phyloP scores from a whole-genome alignment of 2,888 invertebrate genomes.

The Clostera curtula region DNA sequence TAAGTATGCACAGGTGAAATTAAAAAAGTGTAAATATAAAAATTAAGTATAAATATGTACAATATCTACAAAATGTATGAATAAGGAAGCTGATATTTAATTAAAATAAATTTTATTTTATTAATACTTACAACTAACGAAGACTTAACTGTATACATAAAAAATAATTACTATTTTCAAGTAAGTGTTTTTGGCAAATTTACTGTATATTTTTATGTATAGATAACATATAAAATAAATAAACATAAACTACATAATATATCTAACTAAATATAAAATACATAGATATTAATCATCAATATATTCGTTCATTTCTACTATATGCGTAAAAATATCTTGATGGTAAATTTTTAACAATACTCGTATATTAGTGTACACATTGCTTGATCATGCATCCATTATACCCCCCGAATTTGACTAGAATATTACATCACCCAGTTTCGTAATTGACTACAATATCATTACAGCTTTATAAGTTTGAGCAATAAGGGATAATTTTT shows the following conservation, averaged over 20 bases:
- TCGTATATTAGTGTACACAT: no score
- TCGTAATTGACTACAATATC: no score
- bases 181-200: constrained; percentile 12
- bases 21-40: not conserved
- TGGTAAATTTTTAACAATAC: no score
- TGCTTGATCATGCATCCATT: no score
- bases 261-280: constrained; percentile 2
- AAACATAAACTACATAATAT: constrained; percentile 8
- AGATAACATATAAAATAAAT: constrained; percentile 10
- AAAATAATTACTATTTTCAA: constrained; percentile 13
- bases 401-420: no score
- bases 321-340: no score
- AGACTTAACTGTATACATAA: constrained; percentile 26
- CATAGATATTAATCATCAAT: no score
- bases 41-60: constrained; percentile 4
- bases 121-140: constrained; percentile 21
- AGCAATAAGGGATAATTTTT: no score
- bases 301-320: no score
- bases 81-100: constrained; percentile 1
- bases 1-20: not conserved
- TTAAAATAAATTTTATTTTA: constrained; percentile 9
- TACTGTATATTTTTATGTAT: constrained; percentile 7
- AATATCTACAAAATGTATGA: constrained; percentile 11
- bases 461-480: no score
- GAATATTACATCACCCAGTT: no score